phyloP scores from a whole-genome alignment of 2,888 invertebrate genomes.

The Trissoscelio sp. region DNA sequence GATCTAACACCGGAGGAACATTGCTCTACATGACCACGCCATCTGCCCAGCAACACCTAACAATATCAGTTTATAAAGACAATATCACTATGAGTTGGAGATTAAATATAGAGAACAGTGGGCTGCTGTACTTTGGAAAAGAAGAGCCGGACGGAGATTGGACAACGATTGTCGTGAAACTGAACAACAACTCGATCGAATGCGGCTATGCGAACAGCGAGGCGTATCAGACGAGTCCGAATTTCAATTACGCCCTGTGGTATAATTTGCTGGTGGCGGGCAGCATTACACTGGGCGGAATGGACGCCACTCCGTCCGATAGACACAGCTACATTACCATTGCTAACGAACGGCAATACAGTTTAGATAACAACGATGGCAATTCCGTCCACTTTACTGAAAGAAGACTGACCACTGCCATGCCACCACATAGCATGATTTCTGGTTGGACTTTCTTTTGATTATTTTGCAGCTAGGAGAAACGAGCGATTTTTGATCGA shows the following conservation, averaged over 20 bases:
- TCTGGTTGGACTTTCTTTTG: slow-evolving; percentile 73
- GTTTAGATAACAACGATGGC: slow-evolving; percentile 75
- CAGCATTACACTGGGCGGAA: slow-evolving; percentile 79
- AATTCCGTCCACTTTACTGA: slow-evolving; percentile 80
- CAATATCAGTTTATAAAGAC: slow-evolving; percentile 88
- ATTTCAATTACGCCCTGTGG: slow-evolving; percentile 80
- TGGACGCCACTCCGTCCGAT: slow-evolving; percentile 74
- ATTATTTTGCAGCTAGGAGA: too few relatives aligned
- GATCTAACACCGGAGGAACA: slow-evolving; percentile 91
- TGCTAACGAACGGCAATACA: slow-evolving; percentile 71
- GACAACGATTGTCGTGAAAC: slow-evolving; percentile 86
- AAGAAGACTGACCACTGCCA: slow-evolving; percentile 77
- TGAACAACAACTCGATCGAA: slow-evolving; percentile 81
- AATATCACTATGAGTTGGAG: slow-evolving; percentile 89
- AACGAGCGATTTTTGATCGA: too few relatives aligned
- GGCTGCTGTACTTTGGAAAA: slow-evolving; percentile 85
- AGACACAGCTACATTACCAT: slow-evolving; percentile 77
- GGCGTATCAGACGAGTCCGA: slow-evolving; percentile 73
- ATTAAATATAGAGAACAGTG: slow-evolving; percentile 83
- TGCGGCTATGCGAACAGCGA: slow-evolving; percentile 76
- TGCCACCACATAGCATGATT: slow-evolving; percentile 77
- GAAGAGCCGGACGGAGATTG: slow-evolving; percentile 87
- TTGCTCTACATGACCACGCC: slow-evolving; percentile 87
- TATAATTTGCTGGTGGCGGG: slow-evolving; percentile 79
- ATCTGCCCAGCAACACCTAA: slow-evolving; percentile 86